phyloP scores from a whole-genome alignment of 2,113 vertebrate species.

The Micromys minutus region DNA sequence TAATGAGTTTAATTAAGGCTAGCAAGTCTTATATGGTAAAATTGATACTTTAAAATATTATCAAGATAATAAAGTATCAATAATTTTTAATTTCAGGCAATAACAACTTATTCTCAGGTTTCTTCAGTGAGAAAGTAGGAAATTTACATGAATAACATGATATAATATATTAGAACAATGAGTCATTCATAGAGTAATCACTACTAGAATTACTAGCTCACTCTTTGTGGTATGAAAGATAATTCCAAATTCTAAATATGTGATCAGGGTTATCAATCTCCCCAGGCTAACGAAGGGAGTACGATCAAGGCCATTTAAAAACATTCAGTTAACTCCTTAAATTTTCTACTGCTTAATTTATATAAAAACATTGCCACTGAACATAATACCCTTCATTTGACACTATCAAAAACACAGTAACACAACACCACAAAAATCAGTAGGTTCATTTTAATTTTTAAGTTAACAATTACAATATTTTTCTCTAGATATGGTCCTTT shows the following conservation, averaged over 20 bases:
- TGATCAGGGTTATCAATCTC: neutral
- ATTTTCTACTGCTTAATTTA: neutral
- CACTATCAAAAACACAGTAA: neutral
- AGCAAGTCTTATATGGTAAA: too few species aligned
- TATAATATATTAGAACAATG: neutral
- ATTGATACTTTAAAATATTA: neutral
- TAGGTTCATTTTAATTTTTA: neutral
- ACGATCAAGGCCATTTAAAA: neutral
- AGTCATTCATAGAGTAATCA: neutral
- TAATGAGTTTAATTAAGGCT: neutral
- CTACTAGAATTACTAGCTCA: neutral
- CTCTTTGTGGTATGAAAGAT: neutral
- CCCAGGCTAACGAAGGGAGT: neutral
- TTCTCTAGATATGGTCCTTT: neutral
- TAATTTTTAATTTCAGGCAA: neutral
- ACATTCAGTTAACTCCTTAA: neutral
- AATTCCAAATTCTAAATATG: neutral
- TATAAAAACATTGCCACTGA: neutral
- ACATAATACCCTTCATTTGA: neutral
- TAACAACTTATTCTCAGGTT: neutral
- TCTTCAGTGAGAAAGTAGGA: neutral
- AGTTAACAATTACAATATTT: neutral
- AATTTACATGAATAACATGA: neutral
- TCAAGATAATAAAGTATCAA: neutral
- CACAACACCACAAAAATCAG: neutral